These are phyloP conservation scores for Galerucella pusilla DNA, from an alignment of 2,888 invertebrate species.

Conservation along the genomic window DNA sequence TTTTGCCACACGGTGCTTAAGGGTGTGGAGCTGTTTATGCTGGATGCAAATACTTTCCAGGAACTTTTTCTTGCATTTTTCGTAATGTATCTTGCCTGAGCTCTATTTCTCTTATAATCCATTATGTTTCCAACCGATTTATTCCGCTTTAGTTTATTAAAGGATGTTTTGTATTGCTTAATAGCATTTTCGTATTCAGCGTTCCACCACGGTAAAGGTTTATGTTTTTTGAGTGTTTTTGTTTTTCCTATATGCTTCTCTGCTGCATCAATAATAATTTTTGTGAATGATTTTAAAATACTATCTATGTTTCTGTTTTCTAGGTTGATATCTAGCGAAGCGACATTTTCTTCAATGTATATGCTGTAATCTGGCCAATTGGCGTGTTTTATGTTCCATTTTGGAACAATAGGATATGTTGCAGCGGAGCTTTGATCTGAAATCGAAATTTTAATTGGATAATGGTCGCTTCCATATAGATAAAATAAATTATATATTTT, in stretches of 20 bases:
- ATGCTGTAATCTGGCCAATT: too few relatives aligned
- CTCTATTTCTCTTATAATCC: conserved; percentile 11
- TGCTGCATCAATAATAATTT: too few relatives aligned
- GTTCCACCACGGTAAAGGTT: conserved; percentile 26
- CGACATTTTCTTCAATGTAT: too few relatives aligned
- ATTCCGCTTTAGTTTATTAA: conserved; percentile 11
- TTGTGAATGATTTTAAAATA: too few relatives aligned
- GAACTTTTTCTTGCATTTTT: conserved; percentile 9
- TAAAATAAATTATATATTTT: too few relatives aligned
- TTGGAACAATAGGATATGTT: too few relatives aligned
- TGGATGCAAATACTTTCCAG: conserved; percentile 2
- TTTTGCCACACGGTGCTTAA: conserved; percentile 10
- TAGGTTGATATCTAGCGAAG: too few relatives aligned
- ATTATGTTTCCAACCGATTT: conserved; percentile 6
- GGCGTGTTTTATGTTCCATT: background rate
- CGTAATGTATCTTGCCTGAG: background rate
- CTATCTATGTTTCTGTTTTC: too few relatives aligned
- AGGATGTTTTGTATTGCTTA: conserved; percentile 1
- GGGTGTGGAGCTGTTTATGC: conserved; percentile 11
- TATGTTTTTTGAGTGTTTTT: background rate
- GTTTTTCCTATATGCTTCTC: conserved; percentile 13
- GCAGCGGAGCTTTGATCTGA: too few relatives aligned
- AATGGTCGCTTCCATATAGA: too few relatives aligned
- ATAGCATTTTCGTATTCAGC: conserved; percentile 14
- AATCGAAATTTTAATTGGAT: too few relatives aligned